phyloP scores from a whole-genome alignment of 2,797 vertebrate genomes.

The Leucoraja ocellata region DNA sequence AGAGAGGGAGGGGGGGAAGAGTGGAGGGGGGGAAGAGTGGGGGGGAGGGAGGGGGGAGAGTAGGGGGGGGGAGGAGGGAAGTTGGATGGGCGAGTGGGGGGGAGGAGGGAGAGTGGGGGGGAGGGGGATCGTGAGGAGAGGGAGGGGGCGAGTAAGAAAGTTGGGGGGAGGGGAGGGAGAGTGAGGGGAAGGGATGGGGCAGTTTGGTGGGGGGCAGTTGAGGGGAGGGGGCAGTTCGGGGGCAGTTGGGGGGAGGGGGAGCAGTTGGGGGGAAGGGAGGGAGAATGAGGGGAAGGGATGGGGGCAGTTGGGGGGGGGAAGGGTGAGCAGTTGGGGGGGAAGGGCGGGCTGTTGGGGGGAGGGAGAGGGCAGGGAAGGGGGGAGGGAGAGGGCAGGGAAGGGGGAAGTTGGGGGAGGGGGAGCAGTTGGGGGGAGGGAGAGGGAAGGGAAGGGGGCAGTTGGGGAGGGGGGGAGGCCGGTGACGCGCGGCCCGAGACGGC shows the following conservation, averaged over 20 bases:
- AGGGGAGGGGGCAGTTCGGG: no score
- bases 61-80: background rate
- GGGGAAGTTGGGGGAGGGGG: background rate
- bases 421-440: background rate
- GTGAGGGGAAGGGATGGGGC: no score
- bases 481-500: background rate
- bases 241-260: no score
- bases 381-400: background rate
- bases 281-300: no score
- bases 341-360: background rate
- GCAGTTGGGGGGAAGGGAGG: no score
- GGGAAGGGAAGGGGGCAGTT: background rate
- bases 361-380: background rate
- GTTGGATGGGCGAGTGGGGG: background rate
- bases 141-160: background rate
- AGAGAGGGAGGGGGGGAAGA: no score
- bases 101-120: background rate
- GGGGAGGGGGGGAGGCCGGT: slow-evolving; percentile 36
- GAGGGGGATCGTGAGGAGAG: background rate
- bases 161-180: no score
- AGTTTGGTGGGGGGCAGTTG: no score
- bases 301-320: no score
- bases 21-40: background rate
- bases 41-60: no score
- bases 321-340: no score